phyloP scores from a whole-genome alignment of 2,797 vertebrate genomes.

The Hypotaenidia okinawae region DNA sequence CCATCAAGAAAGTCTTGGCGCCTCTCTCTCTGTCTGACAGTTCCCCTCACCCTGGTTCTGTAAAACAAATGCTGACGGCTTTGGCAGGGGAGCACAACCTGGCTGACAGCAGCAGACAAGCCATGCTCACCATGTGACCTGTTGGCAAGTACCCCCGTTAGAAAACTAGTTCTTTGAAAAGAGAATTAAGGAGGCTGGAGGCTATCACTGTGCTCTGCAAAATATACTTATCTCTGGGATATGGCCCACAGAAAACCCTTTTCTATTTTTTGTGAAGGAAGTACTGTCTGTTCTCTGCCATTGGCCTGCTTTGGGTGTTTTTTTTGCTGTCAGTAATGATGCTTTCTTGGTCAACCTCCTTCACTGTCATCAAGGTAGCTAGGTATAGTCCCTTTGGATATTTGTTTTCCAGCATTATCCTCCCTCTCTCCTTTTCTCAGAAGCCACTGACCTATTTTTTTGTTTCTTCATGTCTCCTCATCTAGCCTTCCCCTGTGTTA shows the following conservation, averaged over 20 bases:
- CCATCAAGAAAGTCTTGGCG: slow-evolving; percentile 41
- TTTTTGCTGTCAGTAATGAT: background rate
- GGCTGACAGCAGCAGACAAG: background rate
- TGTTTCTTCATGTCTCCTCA: background rate
- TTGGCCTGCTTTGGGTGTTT: background rate
- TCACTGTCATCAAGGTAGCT: background rate
- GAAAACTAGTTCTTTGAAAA: slow-evolving; percentile 2
- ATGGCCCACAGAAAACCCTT: background rate
- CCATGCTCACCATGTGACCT: background rate
- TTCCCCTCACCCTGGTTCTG: background rate
- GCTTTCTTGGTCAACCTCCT: background rate
- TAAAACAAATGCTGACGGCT: slow-evolving; percentile 9
- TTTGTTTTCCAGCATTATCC: background rate
- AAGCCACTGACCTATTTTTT: background rate
- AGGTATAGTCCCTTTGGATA: background rate
- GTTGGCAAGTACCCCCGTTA: background rate
- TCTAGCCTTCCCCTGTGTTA: background rate
- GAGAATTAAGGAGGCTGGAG: background rate
- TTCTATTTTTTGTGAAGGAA: background rate
- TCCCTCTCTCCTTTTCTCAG: background rate
- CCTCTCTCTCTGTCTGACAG: slow-evolving; percentile 16
- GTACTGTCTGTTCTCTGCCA: background rate
- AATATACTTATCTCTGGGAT: background rate
- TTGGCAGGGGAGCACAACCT: background rate
- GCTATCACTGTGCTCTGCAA: background rate